Evolutionary conservation across 1,140 invertebrate species (phyloP), one percentile per base, ranked within the genome.

Genomic region (Yoshiicerus persimilis): DNA sequence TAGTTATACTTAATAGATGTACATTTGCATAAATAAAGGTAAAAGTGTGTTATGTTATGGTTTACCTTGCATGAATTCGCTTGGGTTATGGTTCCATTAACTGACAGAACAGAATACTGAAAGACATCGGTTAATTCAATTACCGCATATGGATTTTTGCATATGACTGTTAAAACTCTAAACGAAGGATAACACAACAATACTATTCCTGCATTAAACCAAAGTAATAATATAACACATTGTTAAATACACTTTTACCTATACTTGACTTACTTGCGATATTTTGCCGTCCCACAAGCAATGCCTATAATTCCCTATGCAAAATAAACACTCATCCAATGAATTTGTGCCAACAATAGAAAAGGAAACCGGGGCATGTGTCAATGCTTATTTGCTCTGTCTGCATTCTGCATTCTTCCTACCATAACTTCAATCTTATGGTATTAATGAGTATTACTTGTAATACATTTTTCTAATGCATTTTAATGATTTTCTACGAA

Each of bases 291-390:
- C 41, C 41, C 11, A 20, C 11, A 47, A 20, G 11, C 2, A 16
- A 20, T 32, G 25, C 30, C 9, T 70, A 30, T 70, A 30, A 32
- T 70, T 70, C 66, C 36, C 30, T 13, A 27, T 30, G 32, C 10
- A 27, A 34, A 23, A 80, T 0, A 80, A 2, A 80, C 20, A 23
- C 30, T 36, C 2, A 23, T 34, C n/a, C 75, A 80, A 80, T 23
- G 75, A 80, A 25, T 36, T 23, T 38, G 16, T 23, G 30, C n/a
- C 30, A 80, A 80, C 75, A 80, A 80, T 36, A 36, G 75, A 36
- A 80, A 80, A 80, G 13, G 32, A 80, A 80, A 80, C 75, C 75
- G 75, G 75, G 75, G 75, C 75, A 80, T 80, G 34, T 80, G 32
- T 36, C 34, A 80, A 11, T 36, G 23, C 64, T 38, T 34, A 38